Base-by-base conservation (phyloP, 1,140 invertebrate genomes). In the Coptotermes formosanus region DNA sequence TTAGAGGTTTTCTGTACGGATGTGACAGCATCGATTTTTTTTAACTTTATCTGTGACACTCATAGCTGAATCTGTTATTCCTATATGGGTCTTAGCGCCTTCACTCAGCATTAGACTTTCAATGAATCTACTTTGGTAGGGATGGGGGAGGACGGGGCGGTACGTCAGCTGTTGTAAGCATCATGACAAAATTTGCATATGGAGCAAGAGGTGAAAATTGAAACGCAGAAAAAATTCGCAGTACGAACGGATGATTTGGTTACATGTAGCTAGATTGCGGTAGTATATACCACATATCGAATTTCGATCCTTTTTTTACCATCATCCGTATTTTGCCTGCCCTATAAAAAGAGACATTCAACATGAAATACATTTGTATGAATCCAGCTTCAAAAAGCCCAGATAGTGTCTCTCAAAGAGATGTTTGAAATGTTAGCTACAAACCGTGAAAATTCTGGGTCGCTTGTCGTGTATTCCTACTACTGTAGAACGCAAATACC, bases 161-260 rank as follows among this genome's bases (percentile, higher is more conserved):
- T 38, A 30, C 25, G 64, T 75, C 64, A 75, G 64, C 64, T 75
- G 64, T 75, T 75, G 25, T 75, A 75, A 30, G 64, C 64, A 16
- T 75, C 64, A 75, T 75, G 64, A 14, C 64, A 14, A 75, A 75
- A 75, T 75, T 30, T 75, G 64, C 64, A 75, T 75, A 75, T 75
- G 64, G 64, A 75, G 64, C 25, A 75, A 75, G 64, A 75, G 64
- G 64, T 75, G 64, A 75, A 75, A 75, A 75, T 75, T 75, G 64
- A 75, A 75, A 75, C 25, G 25, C 11, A 75, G 25, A 16, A 75
- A 75, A 75, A n/a, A 30, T n/a, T 75, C 7, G n/a, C 64, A 30
- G n/a, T 75, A n/a, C 25, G 4, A 25, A 75, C 64, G 64, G 25
- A 3, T 75, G 64, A 75, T 75, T 75, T 75, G 25, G 64, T 75